Evolutionary conservation across 2,113 vertebrate genomes (phyloP).

Genomic region (Bagarius yarrelli): DNA sequence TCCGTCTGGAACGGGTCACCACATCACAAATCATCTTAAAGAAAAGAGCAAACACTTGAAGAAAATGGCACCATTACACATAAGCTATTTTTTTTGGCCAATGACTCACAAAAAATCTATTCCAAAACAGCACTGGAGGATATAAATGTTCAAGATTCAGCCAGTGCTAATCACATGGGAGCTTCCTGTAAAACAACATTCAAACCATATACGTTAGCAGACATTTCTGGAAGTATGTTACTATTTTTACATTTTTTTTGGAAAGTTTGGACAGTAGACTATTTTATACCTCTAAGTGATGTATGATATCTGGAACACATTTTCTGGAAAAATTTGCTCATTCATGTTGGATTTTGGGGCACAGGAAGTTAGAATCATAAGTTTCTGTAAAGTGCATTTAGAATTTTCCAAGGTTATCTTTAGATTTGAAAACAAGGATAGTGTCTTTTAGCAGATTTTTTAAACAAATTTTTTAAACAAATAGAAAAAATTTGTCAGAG

Average conservation of each 20-base stretch:
- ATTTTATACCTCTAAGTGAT: not conserved
- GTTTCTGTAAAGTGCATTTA: constrained; percentile 14
- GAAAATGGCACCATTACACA: not conserved
- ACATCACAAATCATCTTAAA: not conserved
- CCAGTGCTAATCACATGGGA: constrained; percentile 12
- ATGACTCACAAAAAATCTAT: not conserved
- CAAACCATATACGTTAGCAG: not conserved
- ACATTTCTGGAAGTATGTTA: not conserved
- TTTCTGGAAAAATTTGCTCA: not conserved
- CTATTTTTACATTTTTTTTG: not conserved
- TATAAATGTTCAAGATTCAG: not conserved
- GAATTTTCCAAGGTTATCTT: constrained; percentile 27
- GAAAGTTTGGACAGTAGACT: not conserved
- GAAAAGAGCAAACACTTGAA: not conserved
- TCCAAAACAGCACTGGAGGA: not conserved
- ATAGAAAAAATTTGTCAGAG: not conserved
- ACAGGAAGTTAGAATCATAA: constrained; percentile 14
- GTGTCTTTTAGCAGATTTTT: constrained; percentile 11
- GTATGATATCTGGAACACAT: not conserved
- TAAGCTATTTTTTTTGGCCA: not conserved
- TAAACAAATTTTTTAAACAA: not conserved
- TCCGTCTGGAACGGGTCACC: not conserved
- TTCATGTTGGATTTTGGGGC: constrained; percentile 10
- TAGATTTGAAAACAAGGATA: constrained; percentile 25
- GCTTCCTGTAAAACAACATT: not conserved